Conservation (phyloP, 2,113 vertebrate genomes). For the Rhegmatorhina hoffmannsi region DNA sequence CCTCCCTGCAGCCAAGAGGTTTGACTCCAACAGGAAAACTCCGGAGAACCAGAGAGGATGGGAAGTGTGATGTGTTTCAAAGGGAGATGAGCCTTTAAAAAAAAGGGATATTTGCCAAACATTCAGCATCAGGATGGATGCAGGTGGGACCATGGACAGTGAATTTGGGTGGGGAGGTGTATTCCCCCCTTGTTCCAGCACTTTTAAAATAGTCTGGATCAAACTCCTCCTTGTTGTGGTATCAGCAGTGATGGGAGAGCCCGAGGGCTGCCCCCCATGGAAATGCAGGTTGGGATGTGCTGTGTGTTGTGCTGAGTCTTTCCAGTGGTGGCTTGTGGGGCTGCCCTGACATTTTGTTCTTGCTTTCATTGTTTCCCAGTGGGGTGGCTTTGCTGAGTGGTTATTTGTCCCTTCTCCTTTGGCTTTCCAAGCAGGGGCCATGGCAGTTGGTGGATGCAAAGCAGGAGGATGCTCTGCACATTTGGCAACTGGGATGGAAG, state of each 20-base stretch:
- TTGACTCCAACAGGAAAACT: not conserved
- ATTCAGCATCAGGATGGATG: not conserved
- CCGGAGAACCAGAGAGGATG: rapidly evolving
- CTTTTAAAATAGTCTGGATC: not conserved
- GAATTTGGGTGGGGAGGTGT: not conserved
- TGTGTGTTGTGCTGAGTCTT: not conserved
- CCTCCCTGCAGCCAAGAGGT: not conserved
- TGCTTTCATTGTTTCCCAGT: rapidly evolving
- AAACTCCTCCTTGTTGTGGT: rapidly evolving
- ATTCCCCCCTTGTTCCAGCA: rapidly evolving
- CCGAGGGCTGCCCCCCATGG: not conserved
- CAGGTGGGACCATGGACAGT: conserved; percentile 26
- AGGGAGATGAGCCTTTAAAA: not conserved
- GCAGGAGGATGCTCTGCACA: not conserved
- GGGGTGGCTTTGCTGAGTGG: not conserved
- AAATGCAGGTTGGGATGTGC: not conserved
- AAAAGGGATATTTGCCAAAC: not conserved
- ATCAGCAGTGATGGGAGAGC: not conserved
- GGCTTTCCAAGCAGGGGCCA: not conserved
- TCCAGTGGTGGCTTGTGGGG: not conserved
- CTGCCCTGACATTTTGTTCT: not conserved
- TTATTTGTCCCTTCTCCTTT: not conserved
- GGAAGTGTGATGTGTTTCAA: rapidly evolving
- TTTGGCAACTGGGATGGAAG: not conserved
- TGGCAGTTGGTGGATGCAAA: not conserved